Conservation (phyloP, 2,888 invertebrate species). For the Nomada fucata region DNA sequence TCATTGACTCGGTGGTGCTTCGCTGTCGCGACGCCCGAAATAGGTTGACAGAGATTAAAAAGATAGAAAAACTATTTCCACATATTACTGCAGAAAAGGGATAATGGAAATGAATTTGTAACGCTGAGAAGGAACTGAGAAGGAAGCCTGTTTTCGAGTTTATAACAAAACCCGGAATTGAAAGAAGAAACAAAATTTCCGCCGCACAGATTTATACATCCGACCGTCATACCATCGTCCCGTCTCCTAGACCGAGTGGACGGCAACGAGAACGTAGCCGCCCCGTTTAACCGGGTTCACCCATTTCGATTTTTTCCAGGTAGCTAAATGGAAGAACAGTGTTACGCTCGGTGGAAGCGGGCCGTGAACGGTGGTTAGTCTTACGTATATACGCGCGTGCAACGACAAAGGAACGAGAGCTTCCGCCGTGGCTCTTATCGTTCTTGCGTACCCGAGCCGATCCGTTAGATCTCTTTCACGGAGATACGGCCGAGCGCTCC, state of each 20-base stretch:
- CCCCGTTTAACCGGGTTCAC: conserved; percentile 37
- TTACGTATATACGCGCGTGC: conserved; percentile 67
- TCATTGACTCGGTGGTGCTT: no score
- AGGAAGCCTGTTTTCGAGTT: no score
- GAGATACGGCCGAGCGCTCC: conserved; percentile 61
- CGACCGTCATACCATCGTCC: neutral
- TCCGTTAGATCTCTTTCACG: conserved; percentile 73
- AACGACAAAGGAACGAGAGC: conserved; percentile 76
- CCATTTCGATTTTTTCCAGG: conserved; percentile 73
- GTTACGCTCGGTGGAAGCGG: conserved; percentile 73
- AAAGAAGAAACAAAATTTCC: no score
- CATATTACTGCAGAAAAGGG: no score
- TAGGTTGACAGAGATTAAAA: no score
- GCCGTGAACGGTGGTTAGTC: conserved; percentile 71
- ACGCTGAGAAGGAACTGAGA: no score
- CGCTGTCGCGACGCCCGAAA: no score
- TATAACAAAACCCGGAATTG: no score
- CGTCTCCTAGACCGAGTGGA: conserved; percentile 18
- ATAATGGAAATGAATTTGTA: no score
- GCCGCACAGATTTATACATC: no score
- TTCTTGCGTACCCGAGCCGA: conserved; percentile 68
- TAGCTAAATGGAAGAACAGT: conserved; percentile 83
- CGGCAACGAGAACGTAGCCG: conserved; percentile 31
- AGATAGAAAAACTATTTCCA: no score
- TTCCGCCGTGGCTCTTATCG: conserved; percentile 74